Base-by-base conservation (phyloP, 2,888 invertebrate species). In the Drosophila mayaguana region DNA sequence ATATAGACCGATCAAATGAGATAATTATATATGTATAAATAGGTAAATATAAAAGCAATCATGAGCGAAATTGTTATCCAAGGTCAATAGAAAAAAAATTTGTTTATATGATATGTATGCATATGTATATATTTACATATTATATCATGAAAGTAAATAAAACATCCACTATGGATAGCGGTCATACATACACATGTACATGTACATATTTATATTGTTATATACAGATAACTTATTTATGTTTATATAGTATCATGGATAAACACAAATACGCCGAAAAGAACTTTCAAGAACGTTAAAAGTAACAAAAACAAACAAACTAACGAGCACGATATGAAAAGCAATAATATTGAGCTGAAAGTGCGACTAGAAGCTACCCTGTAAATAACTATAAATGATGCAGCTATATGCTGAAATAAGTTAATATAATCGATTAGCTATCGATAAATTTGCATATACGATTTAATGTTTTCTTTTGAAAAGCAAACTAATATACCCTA, bases 51-150 rank as follows among this genome's bases (percentile, higher is more conserved):
- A 60, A 45, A 22, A 9, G 18, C 25, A 63, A 75, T 80, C 46
- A 66, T 36, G 45, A 20, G 38, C 55, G 72, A 75, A 73, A 75
- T 83, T 86, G 89, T 87, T 87, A 87, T 75, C 80, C 86, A 87
- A 87, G 90, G 90, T 87, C 86, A 89, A 89, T 63, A 78, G 2
- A 45, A 54, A 48, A 6, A 50, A 18, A 12, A 0, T 38, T 59
- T 25, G 14, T 16, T 16, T 38, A 16, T 36, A 7, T 38, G 25
- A 16, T 36, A 7, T 38, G 25, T 38, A 18, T 67, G 25, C 25
- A 25, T 25, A 25, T 25, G 25, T 25, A 28, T 8, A 28, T 28
- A 28, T 28, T 28, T 28, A 57, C 51, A 63, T 2, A 62, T 63
- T 25, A 57, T 63, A 73, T 78, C 50, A 73, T 50, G 43, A 59